Conservation (phyloP, 2,888 invertebrate species). For the Eilema caniola region DNA sequence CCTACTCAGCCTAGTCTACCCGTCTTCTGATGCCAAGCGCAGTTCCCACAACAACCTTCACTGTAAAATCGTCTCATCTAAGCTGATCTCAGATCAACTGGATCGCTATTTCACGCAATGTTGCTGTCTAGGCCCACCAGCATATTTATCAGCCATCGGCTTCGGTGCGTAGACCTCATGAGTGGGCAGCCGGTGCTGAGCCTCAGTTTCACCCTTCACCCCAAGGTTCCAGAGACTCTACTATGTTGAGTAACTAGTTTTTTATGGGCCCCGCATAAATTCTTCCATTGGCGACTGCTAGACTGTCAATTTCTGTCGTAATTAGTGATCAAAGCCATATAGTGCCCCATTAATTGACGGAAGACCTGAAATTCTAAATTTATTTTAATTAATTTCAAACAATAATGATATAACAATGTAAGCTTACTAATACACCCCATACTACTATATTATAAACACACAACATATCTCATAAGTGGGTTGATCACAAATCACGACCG, state of each 20-base stretch:
- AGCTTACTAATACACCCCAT: not conserved
- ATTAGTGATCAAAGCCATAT: conserved; percentile 12
- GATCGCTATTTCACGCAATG: conserved; percentile 11
- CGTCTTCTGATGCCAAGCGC: conserved; percentile 23
- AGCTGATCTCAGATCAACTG: conserved; percentile 20
- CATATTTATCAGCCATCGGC: conserved; percentile 14
- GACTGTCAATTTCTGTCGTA: conserved; percentile 14
- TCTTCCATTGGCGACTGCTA: not conserved
- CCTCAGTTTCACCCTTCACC: conserved; percentile 20
- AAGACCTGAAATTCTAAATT: not conserved
- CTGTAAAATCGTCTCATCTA: conserved; percentile 23
- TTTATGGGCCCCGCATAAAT: conserved; percentile 8
- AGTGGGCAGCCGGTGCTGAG: conserved; percentile 16
- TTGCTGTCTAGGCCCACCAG: not conserved
- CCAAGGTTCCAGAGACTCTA: conserved; percentile 18
- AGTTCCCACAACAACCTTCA: conserved; percentile 22
- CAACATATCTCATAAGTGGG: not conserved
- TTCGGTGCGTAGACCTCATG: conserved; percentile 16
- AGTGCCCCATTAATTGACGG: not conserved
- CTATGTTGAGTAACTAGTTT: conserved; percentile 24
- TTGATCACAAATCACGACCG: conserved; percentile 20
- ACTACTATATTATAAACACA: not conserved
- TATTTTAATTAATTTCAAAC: not conserved
- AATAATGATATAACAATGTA: not conserved
- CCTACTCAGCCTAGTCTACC: conserved; percentile 24